Percentiles rank a stretch among this genome's conserved stretches.
phyloP scores from a whole-genome alignment of 2,888 invertebrate species.

The Junonia oenone region DNA sequence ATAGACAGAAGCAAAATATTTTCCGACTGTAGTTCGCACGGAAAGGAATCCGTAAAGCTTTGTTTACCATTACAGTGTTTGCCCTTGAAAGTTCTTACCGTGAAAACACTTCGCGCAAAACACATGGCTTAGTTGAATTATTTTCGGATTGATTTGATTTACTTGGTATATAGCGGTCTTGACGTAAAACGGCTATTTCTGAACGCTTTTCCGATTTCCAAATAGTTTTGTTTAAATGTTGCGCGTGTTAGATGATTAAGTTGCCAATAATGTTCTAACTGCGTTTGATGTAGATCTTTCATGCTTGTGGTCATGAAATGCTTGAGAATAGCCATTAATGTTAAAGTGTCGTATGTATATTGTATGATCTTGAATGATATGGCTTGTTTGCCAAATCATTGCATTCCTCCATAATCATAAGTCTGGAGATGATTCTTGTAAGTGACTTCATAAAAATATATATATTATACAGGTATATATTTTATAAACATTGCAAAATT shows the following conservation, averaged over 20 bases:
- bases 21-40: not conserved
- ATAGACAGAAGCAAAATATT: not conserved
- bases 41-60: not conserved
- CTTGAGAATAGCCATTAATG: no score
- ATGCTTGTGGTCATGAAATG: no score
- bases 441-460: no score
- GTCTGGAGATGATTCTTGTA: no score
- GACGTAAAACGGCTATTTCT: conserved; percentile 15
- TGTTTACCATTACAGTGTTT: not conserved
- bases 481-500: no score
- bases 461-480: no score
- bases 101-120: not conserved
- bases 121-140: not conserved
- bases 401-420: no score
- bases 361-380: no score
- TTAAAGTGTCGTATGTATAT: no score
- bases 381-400: no score
- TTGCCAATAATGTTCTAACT: no score
- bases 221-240: conserved; percentile 8
- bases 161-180: not conserved
- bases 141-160: not conserved
- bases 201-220: conserved; percentile 5
- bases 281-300: no score
- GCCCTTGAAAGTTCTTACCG: not conserved
- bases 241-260: not conserved